These are phyloP conservation scores for Potamilus streckersoni DNA, from an alignment of 1,140 invertebrate genomes.

Conservation along the genomic window DNA sequence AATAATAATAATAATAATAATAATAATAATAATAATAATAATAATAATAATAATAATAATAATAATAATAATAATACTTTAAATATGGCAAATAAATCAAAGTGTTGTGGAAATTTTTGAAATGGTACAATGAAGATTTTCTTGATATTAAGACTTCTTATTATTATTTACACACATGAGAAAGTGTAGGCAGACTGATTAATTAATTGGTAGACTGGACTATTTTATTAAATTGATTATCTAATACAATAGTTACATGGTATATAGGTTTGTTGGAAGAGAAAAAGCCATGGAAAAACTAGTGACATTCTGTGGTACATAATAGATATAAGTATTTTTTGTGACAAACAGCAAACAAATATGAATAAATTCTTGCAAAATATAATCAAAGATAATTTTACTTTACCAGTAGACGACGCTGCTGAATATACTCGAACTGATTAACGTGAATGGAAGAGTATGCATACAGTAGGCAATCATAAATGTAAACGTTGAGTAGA, in stretches of 20 bases:
- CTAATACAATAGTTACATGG: no score
- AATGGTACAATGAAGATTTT: neutral
- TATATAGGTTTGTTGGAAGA: no score
- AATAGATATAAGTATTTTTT: no score
- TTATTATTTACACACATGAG: neutral
- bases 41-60: neutral
- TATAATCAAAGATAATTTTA: neutral
- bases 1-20: slow-evolving; percentile 2
- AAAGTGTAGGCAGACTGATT: no score
- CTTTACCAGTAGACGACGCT: slow-evolving; percentile 53
- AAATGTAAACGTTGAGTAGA: slow-evolving; percentile 48
- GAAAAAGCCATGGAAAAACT: no score
- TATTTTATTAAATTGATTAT: no score
- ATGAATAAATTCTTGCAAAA: no score
- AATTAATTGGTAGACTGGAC: no score
- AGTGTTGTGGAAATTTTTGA: neutral
- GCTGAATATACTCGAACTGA: slow-evolving; percentile 41
- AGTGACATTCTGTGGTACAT: no score
- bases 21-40: neutral
- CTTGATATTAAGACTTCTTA: neutral
- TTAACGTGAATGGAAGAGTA: slow-evolving; percentile 44
- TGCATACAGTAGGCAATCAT: slow-evolving; percentile 48
- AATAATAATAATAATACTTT: neutral
- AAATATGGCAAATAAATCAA: neutral
- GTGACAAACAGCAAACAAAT: no score